Conservation (phyloP, 2,888 invertebrate species). For the Drosophila setosimentum region DNA sequence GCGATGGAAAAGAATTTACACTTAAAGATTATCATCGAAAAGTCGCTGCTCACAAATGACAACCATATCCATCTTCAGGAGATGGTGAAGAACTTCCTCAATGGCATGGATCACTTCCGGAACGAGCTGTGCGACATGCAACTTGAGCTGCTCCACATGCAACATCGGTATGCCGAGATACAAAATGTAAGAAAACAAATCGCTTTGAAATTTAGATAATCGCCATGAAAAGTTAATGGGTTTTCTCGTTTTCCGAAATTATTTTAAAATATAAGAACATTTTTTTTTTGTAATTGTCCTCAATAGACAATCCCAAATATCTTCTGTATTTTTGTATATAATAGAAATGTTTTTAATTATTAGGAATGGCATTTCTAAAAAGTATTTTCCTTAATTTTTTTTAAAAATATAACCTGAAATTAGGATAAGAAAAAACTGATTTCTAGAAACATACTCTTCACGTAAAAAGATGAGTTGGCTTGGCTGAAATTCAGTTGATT, state of each 20-base stretch:
- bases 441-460: not conserved
- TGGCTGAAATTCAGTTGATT: not conserved
- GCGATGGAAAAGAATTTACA: not conserved
- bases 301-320: no score
- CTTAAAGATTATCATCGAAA: conserved; percentile 23
- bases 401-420: no score
- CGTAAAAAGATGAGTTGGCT: not conserved
- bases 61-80: not conserved
- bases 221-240: accelerated
- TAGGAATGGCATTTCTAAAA: no score
- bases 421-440: not conserved
- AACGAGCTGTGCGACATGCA: conserved; percentile 37
- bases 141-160: conserved; percentile 11
- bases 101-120: conserved; percentile 23
- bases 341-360: no score
- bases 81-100: not conserved
- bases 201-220: not conserved
- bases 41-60: conserved; percentile 17
- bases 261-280: not conserved
- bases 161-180: conserved; percentile 46
- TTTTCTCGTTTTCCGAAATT: not conserved
- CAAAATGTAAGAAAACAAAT: conserved; percentile 21
- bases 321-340: not conserved
- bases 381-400: no score
- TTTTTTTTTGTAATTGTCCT: no score